Evolutionary conservation across 2,113 vertebrate genomes (phyloP), one percentile per base, ranked within the genome.

Genomic region (Odocoileus virginianus): DNA sequence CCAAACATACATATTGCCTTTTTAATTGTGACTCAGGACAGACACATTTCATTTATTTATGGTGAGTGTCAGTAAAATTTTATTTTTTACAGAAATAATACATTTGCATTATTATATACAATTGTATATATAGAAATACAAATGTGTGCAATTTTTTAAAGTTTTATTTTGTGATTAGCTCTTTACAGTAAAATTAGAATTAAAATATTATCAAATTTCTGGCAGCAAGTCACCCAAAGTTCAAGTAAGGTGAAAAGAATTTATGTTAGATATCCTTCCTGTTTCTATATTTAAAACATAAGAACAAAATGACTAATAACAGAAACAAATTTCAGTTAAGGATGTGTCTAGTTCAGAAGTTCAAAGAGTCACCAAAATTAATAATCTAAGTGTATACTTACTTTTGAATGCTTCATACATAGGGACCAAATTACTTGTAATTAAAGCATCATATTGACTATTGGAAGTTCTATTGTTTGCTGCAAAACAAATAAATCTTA

Each of bases 341-440:
- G 4, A 83, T 33, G n/a, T 43, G 16, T 71, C 89, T 52, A 78
- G 52, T 74, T 90, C 88, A 58, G 36, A 92, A 96, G 2, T 11
- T 60, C 71, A 61, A 25, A 52, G 6, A 94, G 19, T 43, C 25
- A 14, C 23, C 50, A 82, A 97, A 74, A 45, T 74, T 58, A 89
- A 91, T 52, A 57, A 94, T 83, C 7, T 94, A 85, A 95, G 87
- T 33, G 82, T 71, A 52, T 89, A 98, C 99, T 98, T 98, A 99
- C 99, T 99, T 98, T 98, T 99, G 90, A 99, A 99, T 93, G 98
- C 98, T 3, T 83, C 92, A 96, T 99, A 99, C 99, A 99, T 99
- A 6, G 99, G 99, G 67, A 99, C 99, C 76, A 99, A 98, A 71
- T 99, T 99, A 97, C 99, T 99, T 91, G 99, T 99, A 71, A 99